Evolutionary conservation across 1,140 invertebrate species (phyloP).

Genomic region (Caerostris extrusa): DNA sequence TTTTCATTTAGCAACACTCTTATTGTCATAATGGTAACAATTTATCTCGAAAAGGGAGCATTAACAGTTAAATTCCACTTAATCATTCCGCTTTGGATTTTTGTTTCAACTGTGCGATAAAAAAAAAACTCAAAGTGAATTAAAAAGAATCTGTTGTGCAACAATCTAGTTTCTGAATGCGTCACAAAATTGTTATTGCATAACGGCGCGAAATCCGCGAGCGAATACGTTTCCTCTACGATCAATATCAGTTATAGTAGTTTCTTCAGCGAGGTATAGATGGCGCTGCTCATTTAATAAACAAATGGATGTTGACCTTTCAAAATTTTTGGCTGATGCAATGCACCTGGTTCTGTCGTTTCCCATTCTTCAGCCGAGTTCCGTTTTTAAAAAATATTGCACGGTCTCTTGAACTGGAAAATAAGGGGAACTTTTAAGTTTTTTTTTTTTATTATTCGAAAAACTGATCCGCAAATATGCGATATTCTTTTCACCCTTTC

Average conservation of each 20-base stretch:
- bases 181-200: background rate
- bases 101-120: background rate
- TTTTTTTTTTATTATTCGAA: too few species aligned
- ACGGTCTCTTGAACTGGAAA: background rate
- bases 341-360: background rate
- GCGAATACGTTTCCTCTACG: background rate
- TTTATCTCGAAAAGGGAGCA: too few species aligned
- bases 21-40: too few species aligned
- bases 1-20: too few species aligned
- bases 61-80: too few species aligned
- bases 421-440: too few species aligned
- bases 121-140: background rate
- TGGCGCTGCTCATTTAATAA: background rate
- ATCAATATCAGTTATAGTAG: background rate
- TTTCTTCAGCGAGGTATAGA: background rate
- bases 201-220: background rate
- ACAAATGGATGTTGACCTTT: background rate
- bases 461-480: too few species aligned
- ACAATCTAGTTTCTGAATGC: background rate
- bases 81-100: too few species aligned
- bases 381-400: background rate
- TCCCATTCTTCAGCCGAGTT: background rate
- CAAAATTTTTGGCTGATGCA: conserved; percentile 1
- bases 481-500: too few species aligned
- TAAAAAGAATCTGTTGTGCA: background rate